Conservation (phyloP, 2,113 vertebrate species). For the Pseudonaja textilis region DNA sequence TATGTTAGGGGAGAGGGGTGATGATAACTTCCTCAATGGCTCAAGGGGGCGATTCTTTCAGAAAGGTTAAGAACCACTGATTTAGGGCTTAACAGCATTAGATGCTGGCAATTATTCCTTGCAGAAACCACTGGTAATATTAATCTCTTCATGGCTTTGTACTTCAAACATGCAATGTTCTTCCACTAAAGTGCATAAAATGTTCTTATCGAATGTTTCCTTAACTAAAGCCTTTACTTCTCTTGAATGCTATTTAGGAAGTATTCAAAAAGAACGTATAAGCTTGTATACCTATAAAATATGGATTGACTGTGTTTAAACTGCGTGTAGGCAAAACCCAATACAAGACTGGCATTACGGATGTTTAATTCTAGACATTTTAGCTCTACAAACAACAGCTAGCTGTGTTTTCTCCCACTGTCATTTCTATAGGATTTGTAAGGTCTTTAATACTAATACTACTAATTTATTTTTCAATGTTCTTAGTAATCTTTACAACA, state of each 20-base stretch:
- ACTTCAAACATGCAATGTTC: conserved; percentile 42
- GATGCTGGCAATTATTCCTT: conserved; percentile 42
- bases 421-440: neutral
- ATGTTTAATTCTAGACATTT: neutral
- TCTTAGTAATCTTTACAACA: neutral
- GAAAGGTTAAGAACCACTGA: no score
- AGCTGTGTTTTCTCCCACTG: neutral
- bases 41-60: no score
- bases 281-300: conserved; percentile 9
- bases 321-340: conserved; percentile 1
- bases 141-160: conserved; percentile 47
- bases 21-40: no score
- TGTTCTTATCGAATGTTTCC: conserved; percentile 47
- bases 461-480: neutral
- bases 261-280: conserved; percentile 21
- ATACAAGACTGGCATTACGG: neutral
- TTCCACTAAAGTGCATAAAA: conserved; percentile 43
- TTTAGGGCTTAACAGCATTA: conserved; percentile 39
- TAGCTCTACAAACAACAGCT: neutral
- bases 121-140: conserved; percentile 36
- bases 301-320: conserved; percentile 11
- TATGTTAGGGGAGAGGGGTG: no score
- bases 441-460: neutral
- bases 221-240: conserved; percentile 13
- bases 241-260: conserved; percentile 34